Evolutionary conservation across 2,797 vertebrate genomes (phyloP).

Genomic region (Catharus ustulatus): DNA sequence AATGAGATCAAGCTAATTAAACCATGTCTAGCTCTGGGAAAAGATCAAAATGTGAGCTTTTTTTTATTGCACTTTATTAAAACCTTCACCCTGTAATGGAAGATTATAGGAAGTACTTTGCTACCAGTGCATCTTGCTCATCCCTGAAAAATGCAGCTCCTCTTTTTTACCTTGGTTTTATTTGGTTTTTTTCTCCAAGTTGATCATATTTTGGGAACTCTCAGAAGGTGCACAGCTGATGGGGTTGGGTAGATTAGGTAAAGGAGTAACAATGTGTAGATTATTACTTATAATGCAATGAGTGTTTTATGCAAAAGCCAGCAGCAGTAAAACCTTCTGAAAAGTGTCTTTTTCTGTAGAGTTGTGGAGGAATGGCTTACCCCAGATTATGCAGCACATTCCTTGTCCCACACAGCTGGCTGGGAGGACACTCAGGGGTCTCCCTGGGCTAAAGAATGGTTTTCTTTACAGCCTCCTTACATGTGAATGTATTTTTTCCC

Average conservation of each 20-base stretch:
- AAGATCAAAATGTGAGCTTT: slow-evolving; percentile 71
- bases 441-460: background rate
- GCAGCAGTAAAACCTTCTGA: background rate
- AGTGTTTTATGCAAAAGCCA: background rate
- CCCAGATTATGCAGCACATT: background rate
- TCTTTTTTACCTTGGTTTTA: slow-evolving; percentile 21
- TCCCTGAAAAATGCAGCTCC: background rate
- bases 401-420: background rate
- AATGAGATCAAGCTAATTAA: slow-evolving; percentile 73
- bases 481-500: background rate
- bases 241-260: background rate
- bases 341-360: background rate
- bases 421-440: background rate
- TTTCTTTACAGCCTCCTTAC: background rate
- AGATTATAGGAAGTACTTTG: slow-evolving; percentile 52
- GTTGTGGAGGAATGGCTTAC: background rate
- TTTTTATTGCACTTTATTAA: slow-evolving; percentile 69
- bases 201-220: background rate
- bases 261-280: background rate
- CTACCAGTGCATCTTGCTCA: slow-evolving; percentile 15
- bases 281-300: background rate
- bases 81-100: slow-evolving; percentile 55
- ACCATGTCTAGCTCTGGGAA: slow-evolving; percentile 61
- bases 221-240: background rate
- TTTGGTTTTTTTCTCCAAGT: background rate